Evolutionary conservation across 2,888 invertebrate genomes (phyloP).

Genomic region (Perithous albicinctus): DNA sequence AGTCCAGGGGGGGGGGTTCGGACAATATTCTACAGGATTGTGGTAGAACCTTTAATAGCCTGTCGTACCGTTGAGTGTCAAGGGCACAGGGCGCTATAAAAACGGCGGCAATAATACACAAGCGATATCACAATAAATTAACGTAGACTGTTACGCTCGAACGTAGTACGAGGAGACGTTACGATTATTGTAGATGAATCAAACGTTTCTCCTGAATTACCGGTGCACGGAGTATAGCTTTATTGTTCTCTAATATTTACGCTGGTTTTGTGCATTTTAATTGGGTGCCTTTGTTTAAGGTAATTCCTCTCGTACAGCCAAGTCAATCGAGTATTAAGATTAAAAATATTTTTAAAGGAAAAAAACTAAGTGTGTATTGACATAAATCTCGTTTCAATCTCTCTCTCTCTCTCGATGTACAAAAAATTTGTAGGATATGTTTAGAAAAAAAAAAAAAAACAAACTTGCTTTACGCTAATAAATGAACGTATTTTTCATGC

Average conservation of each 20-base stretch:
- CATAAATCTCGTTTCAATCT: too few species aligned
- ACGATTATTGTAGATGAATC: neutral
- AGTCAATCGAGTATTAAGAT: too few species aligned
- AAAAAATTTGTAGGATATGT: too few species aligned
- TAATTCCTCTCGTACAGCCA: too few species aligned
- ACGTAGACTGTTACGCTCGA: neutral
- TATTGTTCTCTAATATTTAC: neutral
- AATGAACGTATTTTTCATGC: too few species aligned
- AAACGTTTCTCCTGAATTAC: neutral
- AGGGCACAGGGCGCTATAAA: conserved; percentile 64
- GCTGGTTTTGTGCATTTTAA: neutral
- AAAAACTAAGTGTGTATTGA: too few species aligned
- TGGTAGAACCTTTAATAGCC: conserved; percentile 42
- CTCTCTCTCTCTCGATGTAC: too few species aligned
- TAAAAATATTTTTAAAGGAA: too few species aligned
- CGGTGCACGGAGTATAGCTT: neutral
- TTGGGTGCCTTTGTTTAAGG: too few species aligned
- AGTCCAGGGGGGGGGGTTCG: conserved; percentile 10
- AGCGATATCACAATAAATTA: conserved; percentile 23
- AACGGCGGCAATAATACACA: conserved; percentile 58
- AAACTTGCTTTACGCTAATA: too few species aligned
- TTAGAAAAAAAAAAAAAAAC: too few species aligned
- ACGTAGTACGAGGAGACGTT: conserved; percentile 4
- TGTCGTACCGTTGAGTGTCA: conserved; percentile 51
- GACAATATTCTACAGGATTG: neutral